Conservation (phyloP, 2,888 invertebrate species). For the Drosophila rubida region DNA sequence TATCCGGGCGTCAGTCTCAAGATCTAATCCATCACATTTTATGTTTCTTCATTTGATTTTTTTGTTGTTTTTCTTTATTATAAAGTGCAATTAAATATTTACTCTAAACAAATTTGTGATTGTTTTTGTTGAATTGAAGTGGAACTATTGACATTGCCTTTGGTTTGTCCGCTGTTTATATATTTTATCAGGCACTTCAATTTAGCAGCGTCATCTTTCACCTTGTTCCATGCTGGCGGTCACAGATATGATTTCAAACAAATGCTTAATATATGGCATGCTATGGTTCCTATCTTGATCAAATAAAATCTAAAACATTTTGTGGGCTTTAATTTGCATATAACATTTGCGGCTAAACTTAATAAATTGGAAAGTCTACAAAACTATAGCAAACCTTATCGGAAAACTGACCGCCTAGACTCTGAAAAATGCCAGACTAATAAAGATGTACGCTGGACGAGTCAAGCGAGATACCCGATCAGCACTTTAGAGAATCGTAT, state of each 20-base stretch:
- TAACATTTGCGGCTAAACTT: neutral
- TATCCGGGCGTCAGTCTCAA: conserved; percentile 81
- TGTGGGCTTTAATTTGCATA: conserved; percentile 3
- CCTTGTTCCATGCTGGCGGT: conserved; percentile 30
- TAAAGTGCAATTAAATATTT: conserved; percentile 49
- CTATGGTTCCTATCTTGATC: neutral
- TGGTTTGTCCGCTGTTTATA: neutral
- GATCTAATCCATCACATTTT: conserved; percentile 52
- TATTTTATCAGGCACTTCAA: conserved; percentile 23
- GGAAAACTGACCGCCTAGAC: too few relatives aligned
- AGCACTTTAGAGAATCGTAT: too few relatives aligned
- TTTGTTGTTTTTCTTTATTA: conserved; percentile 6
- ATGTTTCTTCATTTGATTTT: conserved; percentile 8
- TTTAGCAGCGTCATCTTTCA: conserved; percentile 7
- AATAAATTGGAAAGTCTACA: too few relatives aligned
- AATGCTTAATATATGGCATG: too few relatives aligned
- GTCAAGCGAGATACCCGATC: too few relatives aligned
- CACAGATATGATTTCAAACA: conserved; percentile 1
- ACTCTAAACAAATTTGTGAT: neutral
- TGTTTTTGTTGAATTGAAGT: conserved; percentile 8
- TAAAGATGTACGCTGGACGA: too few relatives aligned
- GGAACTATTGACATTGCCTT: conserved; percentile 23
- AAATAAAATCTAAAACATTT: neutral
- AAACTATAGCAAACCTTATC: too few relatives aligned
- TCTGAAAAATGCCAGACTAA: too few relatives aligned